Conservation (phyloP, 2,888 invertebrate species). For the Ganaspis brasiliensis region DNA sequence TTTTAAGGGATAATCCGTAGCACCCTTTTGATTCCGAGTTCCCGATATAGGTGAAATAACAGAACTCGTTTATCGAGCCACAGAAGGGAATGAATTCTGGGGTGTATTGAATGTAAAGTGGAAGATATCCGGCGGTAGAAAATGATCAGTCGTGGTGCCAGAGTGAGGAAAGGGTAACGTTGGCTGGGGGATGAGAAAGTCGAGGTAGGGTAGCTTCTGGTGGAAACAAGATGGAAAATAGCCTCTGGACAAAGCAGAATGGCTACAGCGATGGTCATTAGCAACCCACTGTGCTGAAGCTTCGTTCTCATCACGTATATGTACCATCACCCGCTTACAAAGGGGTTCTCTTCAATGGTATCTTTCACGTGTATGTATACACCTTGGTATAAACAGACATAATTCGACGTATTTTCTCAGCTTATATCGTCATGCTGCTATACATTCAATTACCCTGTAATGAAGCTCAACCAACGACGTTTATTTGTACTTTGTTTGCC, state of each 20-base stretch:
- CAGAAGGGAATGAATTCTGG: slow-evolving; percentile 25
- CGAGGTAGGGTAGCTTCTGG: slow-evolving; percentile 51
- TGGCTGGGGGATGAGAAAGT: slow-evolving; percentile 25
- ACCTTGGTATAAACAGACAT: slow-evolving; percentile 45
- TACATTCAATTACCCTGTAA: slow-evolving; percentile 45
- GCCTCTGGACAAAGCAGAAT: slow-evolving; percentile 56
- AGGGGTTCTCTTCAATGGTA: slow-evolving; percentile 49
- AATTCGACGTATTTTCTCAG: slow-evolving; percentile 59
- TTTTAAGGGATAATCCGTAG: background rate
- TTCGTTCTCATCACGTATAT: slow-evolving; percentile 53
- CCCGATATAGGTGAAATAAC: slow-evolving; percentile 18
- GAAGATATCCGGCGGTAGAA: slow-evolving; percentile 55
- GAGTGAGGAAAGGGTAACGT: background rate
- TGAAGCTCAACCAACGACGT: slow-evolving; percentile 21
- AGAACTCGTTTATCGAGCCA: slow-evolving; percentile 8
- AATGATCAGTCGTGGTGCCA: slow-evolving; percentile 57
- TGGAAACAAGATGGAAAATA: slow-evolving; percentile 58
- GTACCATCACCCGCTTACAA: slow-evolving; percentile 53
- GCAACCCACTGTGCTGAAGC: slow-evolving; percentile 59
- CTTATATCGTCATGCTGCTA: slow-evolving; percentile 44
- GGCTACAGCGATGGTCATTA: slow-evolving; percentile 63
- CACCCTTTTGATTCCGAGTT: background rate
- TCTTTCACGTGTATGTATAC: slow-evolving; percentile 42
- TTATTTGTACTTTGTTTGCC: slow-evolving; percentile 16
- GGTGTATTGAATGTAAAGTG: slow-evolving; percentile 53